phyloP scores from a whole-genome alignment of 2,113 vertebrate genomes.

The Polypterus bichir region DNA sequence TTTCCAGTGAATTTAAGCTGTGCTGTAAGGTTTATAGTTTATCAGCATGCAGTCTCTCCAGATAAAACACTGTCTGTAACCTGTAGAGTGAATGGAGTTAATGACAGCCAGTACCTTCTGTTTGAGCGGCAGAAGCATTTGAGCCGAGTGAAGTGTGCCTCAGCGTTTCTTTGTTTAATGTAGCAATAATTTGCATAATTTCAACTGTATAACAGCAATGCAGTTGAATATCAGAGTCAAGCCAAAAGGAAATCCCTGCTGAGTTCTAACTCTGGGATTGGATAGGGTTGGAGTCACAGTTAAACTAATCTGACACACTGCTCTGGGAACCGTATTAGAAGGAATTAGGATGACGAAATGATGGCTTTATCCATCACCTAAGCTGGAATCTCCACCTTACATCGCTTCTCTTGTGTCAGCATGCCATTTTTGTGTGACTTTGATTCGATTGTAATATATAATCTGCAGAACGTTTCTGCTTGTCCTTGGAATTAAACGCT shows the following conservation, averaged over 20 bases:
- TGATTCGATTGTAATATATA: too few species aligned
- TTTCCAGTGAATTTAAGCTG: too few species aligned
- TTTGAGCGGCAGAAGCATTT: background rate
- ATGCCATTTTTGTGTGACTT: too few species aligned
- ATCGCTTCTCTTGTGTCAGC: too few species aligned
- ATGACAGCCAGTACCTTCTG: background rate
- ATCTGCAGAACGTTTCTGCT: too few species aligned
- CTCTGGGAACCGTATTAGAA: background rate
- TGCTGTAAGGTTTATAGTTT: background rate
- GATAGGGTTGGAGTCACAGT: background rate
- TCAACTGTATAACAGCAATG: background rate
- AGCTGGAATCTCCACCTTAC: too few species aligned
- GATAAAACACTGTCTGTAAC: background rate
- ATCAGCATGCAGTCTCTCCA: background rate
- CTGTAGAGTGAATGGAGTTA: background rate
- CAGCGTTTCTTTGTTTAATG: slow-evolving; percentile 7
- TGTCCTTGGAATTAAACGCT: too few species aligned
- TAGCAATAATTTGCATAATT: slow-evolving; percentile 2
- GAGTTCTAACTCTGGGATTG: slow-evolving; percentile 9
- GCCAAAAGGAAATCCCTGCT: slow-evolving; percentile 7
- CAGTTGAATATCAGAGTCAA: slow-evolving; percentile 1
- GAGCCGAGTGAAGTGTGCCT: background rate
- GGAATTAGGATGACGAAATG: too few species aligned
- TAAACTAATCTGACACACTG: background rate
- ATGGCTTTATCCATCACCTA: too few species aligned